A percentile compares a stretch with the other conserved stretches of the same genome.
phyloP scores from a whole-genome alignment of 1,140 invertebrate species.

The Aporrectodea caliginosa region DNA sequence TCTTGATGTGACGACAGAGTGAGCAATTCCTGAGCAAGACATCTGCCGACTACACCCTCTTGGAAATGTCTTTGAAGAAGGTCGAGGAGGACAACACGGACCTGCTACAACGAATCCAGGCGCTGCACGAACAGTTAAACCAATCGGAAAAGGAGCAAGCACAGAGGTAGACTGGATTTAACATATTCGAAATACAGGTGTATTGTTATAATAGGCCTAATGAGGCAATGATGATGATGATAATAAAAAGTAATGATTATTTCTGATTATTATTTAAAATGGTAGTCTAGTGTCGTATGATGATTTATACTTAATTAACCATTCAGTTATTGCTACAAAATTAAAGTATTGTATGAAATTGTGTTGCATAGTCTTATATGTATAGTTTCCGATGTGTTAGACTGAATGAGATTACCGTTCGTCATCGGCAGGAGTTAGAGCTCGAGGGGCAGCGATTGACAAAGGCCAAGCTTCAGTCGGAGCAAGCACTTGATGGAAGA shows the following conservation, averaged over 20 bases:
- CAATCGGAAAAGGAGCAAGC: slow-evolving; percentile 56
- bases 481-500: slow-evolving; percentile 76
- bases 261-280: too few relatives aligned
- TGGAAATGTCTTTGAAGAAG: slow-evolving; percentile 50
- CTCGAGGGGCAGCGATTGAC: slow-evolving; percentile 74
- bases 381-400: too few relatives aligned
- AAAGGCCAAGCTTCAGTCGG: slow-evolving; percentile 80
- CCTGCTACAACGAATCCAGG: slow-evolving; percentile 71
- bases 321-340: too few relatives aligned
- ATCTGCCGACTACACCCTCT: slow-evolving; percentile 42
- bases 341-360: too few relatives aligned
- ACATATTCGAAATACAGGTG: too few relatives aligned
- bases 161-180: slow-evolving; percentile 47
- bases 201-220: too few relatives aligned
- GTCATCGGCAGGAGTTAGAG: slow-evolving; percentile 68
- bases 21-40: slow-evolving; percentile 52
- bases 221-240: background rate
- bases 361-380: too few relatives aligned
- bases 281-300: too few relatives aligned
- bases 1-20: too few relatives aligned
- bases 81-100: slow-evolving; percentile 81
- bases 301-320: too few relatives aligned
- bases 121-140: slow-evolving; percentile 60
- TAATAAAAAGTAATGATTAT: too few relatives aligned
- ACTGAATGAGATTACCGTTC: slow-evolving; percentile 55